Conservation (phyloP, 1,140 invertebrate genomes). For the Phthorimaea operculella region DNA sequence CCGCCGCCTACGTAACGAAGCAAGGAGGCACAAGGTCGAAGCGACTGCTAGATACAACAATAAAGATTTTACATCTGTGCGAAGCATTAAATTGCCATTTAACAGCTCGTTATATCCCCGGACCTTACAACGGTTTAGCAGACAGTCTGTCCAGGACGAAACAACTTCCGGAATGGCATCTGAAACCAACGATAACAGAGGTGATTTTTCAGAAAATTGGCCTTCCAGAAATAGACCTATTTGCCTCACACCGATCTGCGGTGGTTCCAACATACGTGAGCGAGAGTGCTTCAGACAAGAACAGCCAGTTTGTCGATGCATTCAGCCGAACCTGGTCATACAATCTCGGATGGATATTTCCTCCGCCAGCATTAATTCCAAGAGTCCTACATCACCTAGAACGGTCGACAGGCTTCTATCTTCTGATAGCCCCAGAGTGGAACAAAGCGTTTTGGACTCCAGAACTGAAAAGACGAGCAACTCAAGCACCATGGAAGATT, state of each 20-base stretch:
- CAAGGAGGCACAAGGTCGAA: slow-evolving; percentile 4
- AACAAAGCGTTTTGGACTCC: slow-evolving; percentile 9
- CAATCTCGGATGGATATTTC: slow-evolving; percentile 27
- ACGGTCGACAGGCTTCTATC: slow-evolving; percentile 5
- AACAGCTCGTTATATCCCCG: slow-evolving; percentile 1
- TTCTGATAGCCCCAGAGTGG: slow-evolving; percentile 9
- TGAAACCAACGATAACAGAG: background rate
- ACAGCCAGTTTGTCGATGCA: slow-evolving; percentile 21
- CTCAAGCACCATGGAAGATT: slow-evolving; percentile 1
- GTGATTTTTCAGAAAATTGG: background rate
- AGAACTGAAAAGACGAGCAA: slow-evolving; percentile 6
- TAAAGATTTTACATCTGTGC: background rate
- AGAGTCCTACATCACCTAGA: slow-evolving; percentile 23
- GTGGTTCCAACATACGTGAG: slow-evolving; percentile 23
- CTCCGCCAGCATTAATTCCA: slow-evolving; percentile 28
- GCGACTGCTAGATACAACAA: background rate
- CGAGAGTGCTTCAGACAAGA: slow-evolving; percentile 15
- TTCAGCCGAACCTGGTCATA: slow-evolving; percentile 27
- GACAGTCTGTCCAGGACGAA: background rate
- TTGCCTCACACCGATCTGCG: slow-evolving; percentile 10
- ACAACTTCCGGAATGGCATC: slow-evolving; percentile 3
- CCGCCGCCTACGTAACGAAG: slow-evolving; percentile 6
- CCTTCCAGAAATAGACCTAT: background rate
- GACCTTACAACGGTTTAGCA: background rate
- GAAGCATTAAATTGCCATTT: background rate